Percentiles rank a stretch among this genome's conserved stretches.
phyloP scores from a whole-genome alignment of 64 coral and sea anemone species.

The Porites lutea region DNA sequence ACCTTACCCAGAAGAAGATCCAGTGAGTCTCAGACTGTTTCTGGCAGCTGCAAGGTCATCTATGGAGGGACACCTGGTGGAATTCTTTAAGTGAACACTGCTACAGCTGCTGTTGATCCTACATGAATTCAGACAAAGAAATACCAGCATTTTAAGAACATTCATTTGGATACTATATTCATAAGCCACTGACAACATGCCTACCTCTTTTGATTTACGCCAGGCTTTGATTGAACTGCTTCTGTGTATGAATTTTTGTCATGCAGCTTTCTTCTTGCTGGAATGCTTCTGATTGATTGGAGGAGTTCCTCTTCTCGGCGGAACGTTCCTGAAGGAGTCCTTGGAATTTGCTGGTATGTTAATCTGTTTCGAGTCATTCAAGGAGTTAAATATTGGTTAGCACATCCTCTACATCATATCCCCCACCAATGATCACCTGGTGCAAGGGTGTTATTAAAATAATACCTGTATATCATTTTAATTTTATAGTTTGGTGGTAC shows the following conservation, averaged over 20 bases:
- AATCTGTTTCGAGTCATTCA: background rate
- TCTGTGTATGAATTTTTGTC: background rate
- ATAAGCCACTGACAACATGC: too few species aligned
- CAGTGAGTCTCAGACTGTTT: background rate
- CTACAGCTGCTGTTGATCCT: background rate
- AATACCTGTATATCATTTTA: too few species aligned
- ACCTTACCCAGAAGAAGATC: background rate
- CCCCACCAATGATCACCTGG: too few species aligned
- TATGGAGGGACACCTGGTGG: background rate
- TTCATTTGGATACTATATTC: too few species aligned
- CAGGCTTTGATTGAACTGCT: background rate
- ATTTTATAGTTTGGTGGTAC: too few species aligned
- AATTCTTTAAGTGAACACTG: background rate
- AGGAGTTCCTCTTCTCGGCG: background rate
- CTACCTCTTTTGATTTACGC: background rate
- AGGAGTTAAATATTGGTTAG: too few species aligned
- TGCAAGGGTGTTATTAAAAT: too few species aligned
- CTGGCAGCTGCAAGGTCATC: constrained; percentile 12
- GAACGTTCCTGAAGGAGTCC: constrained; percentile 9
- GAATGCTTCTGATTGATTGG: constrained; percentile 10
- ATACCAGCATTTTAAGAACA: too few species aligned
- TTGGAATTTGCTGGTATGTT: background rate
- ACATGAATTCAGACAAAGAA: too few species aligned
- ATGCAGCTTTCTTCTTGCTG: background rate
- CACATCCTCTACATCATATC: too few species aligned